These are phyloP conservation scores for Chelonus insularis DNA, from an alignment of 1,140 invertebrate species.

Conservation along the genomic window DNA sequence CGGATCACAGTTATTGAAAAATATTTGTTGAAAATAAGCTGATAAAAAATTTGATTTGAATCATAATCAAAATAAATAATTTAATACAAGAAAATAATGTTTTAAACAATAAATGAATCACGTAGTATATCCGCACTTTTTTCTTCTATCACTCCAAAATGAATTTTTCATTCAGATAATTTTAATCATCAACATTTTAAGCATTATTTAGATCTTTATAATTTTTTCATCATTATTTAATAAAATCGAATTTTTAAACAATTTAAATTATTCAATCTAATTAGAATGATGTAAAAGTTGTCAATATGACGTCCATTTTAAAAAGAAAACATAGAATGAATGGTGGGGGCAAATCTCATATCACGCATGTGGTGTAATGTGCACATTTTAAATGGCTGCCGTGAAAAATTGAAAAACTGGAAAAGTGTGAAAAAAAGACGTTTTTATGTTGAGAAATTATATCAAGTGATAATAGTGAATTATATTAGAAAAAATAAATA, in stretches of 20 bases:
- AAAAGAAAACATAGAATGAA: not conserved
- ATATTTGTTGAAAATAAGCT: no score
- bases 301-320: not conserved
- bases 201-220: no score
- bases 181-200: not conserved
- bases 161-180: not conserved
- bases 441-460: not conserved
- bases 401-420: slow-evolving; percentile 34
- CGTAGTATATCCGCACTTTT: not conserved
- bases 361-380: not conserved
- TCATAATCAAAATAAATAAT: not conserved
- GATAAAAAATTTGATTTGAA: no score
- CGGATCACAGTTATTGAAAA: no score
- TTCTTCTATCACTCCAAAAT: not conserved
- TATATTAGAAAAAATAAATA: slow-evolving; percentile 35
- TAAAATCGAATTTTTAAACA: no score
- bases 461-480: slow-evolving; percentile 1
- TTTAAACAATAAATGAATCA: slow-evolving; percentile 6
- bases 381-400: slow-evolving; percentile 38
- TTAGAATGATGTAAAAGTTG: no score
- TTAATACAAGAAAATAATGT: not conserved
- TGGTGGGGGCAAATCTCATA: not conserved
- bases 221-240: no score
- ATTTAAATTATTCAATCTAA: no score
- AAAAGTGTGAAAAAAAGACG: slow-evolving; percentile 14